Base-by-base conservation (phyloP, 2,113 vertebrate species). In the Anseranas semipalmata region DNA sequence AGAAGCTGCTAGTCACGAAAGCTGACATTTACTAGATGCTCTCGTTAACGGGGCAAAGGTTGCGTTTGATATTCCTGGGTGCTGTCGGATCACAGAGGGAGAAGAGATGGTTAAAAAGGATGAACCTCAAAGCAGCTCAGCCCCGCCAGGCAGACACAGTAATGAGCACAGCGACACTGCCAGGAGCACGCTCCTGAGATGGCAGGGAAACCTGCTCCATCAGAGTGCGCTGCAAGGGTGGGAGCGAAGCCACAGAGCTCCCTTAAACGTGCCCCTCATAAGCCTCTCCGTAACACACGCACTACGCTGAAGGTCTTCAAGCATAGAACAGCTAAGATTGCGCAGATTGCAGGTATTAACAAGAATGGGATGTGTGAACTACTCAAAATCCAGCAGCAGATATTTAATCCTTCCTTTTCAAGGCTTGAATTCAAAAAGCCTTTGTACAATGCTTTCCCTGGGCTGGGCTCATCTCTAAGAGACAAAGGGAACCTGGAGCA, bases 351-450 rank as follows among this genome's bases (percentile, higher is more conserved):
- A 58, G 46, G 79, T 59, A 94, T 77, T 92, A 92, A 90, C 88
- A 91, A 83, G 88, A 95, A 87, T 8, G 10, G 4, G 14, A 80
- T 21, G 25, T 6, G 9, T 78, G 80, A 88, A 76, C 45, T 48
- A 66, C 90, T 90, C 30, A 53, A 89, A 94, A 65, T 43, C 91
- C 87, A 87, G 77, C 89, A 92, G 93, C 32, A 10, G 93, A 95
- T 96, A 97, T 79, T 95, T 93, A 91, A 96, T 93, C 48, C 52
- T 81, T 93, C 83, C 77, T 90, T 96, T 93, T 89, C 86, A 87
- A 21, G 1, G 35, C 81, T 53, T 30, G 65, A 68, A 60, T 84
- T 83, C 94, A 65, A 94, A 93, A 96, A 88, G 67, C 87, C 76
- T 95, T 95, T 94, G 65, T 83, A 68, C 1, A 0, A 84, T 41